phyloP scores from a whole-genome alignment of 2,888 invertebrate genomes.

The Galerucella nymphaeae region DNA sequence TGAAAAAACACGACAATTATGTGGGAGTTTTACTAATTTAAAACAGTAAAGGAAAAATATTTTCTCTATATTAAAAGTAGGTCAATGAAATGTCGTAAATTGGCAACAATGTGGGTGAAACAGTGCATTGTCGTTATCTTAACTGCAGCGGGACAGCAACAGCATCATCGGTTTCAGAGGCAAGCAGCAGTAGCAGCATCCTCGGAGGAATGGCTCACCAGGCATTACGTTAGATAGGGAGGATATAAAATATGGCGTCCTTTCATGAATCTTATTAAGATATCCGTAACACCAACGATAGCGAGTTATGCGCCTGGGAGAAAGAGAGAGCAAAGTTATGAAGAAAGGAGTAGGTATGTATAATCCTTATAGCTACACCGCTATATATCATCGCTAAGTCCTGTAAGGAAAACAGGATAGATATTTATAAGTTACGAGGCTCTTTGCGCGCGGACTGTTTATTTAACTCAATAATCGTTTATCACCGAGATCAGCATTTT shows the following conservation, averaged over 20 bases:
- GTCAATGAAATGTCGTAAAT: background rate
- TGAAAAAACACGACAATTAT: conserved; percentile 11
- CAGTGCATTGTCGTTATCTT: conserved; percentile 56
- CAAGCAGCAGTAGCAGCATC: conserved; percentile 43
- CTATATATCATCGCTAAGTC: conserved; percentile 67
- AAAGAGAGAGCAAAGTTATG: conserved; percentile 64
- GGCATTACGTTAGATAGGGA: conserved; percentile 67
- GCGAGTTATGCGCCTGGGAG: conserved; percentile 60
- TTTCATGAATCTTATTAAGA: conserved; percentile 88
- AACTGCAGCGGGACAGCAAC: conserved; percentile 53
- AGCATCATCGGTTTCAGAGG: conserved; percentile 23
- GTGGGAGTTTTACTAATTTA: conserved; percentile 24
- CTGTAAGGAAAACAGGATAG: conserved; percentile 67
- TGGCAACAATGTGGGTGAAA: conserved; percentile 13
- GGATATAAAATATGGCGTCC: conserved; percentile 84
- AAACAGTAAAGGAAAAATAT: conserved; percentile 4
- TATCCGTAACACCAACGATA: conserved; percentile 73
- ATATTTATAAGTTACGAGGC: conserved; percentile 66
- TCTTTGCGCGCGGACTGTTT: conserved; percentile 63
- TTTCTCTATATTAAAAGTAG: background rate
- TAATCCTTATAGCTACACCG: conserved; percentile 68
- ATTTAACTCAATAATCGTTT: conserved; percentile 66
- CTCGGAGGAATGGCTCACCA: conserved; percentile 56
- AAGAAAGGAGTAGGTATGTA: conserved; percentile 69
- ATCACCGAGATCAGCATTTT: conserved; percentile 60